Evolutionary conservation across 2,888 invertebrate genomes (phyloP), one percentile per base, ranked within the genome.

Genomic region (Cheilosia vulpina): DNA sequence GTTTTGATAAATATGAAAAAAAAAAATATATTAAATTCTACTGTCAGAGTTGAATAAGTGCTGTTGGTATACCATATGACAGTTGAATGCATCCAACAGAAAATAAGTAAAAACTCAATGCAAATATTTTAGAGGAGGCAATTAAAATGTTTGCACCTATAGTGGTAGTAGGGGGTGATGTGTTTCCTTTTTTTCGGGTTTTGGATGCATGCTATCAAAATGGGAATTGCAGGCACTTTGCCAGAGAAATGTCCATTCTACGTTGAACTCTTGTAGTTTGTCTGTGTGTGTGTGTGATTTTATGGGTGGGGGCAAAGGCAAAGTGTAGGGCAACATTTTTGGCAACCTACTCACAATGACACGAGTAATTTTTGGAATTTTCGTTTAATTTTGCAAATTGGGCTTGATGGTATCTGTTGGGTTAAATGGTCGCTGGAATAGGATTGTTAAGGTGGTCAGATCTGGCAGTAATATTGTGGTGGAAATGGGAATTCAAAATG

Each of bases 71-170:
- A 17, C 79, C 41, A 34, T 69, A 52, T 71, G 79, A 58, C 69
- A 84, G 71, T 53, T 43, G 68, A 81, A 50, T 41, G 47, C 19
- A 65, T 13, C 13, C 21, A 4, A 27, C 31, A 63, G 31, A 52
- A 31, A 19, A 43, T 24, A 38, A 47, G 4, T 9, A 21, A 34
- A 53, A 38, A 47, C 13, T 7, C 58, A n/a, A 27, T 15, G 19
- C 15, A 72, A 2, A 53, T 43, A 58, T 58, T 71, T 60, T 27
- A 38, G 53, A 65, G 55, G 21, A 57, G 79, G 71, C 84, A 84
- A 80, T 84, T 84, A 84, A 84, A 80, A 83, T 78, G 78, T 83
- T 83, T 83, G 66, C 83, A 78, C 78, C 72, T 83, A 60, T 15
- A 52, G 15, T 11, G 43, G 53, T 13, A 38, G 34, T 21, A 4